Percentiles rank a stretch among this genome's conserved stretches.
phyloP scores from a whole-genome alignment of 2,888 invertebrate species.

The Hoplodrina blanda region DNA sequence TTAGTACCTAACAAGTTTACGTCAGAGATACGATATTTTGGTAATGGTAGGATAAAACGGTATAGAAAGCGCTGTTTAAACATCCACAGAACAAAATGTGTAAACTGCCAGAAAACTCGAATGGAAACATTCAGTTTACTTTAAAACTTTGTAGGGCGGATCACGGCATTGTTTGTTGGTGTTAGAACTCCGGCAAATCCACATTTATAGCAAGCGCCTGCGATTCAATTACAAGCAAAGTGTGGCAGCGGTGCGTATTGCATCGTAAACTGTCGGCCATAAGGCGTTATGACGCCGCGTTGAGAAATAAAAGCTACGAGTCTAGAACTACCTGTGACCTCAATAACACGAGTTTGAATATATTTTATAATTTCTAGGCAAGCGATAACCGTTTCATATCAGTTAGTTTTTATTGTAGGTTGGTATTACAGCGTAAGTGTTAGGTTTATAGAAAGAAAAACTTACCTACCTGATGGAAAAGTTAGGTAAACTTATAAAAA shows the following conservation, averaged over 20 bases:
- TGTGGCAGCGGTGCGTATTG: constrained; percentile 84
- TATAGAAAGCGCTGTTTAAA: constrained; percentile 6
- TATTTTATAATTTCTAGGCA: constrained; percentile 56
- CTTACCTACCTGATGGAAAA: neutral
- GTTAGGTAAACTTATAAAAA: neutral
- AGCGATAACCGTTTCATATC: constrained; percentile 45
- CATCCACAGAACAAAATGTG: constrained; percentile 26
- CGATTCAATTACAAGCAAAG: constrained; percentile 88
- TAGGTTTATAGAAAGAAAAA: constrained; percentile 12
- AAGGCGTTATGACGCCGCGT: constrained; percentile 82
- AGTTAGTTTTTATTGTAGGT: constrained; percentile 40
- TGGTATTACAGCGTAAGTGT: neutral
- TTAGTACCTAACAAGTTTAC: constrained; percentile 26
- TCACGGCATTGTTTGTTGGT: constrained; percentile 72
- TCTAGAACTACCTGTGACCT: constrained; percentile 75
- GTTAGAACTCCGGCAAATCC: constrained; percentile 74
- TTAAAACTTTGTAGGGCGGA: constrained; percentile 64
- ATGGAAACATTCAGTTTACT: constrained; percentile 58
- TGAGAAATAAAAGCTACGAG: constrained; percentile 73
- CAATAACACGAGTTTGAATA: constrained; percentile 70
- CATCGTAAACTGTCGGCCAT: constrained; percentile 85
- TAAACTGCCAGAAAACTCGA: constrained; percentile 43
- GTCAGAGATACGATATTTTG: constrained; percentile 15
- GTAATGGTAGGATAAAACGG: constrained; percentile 7
- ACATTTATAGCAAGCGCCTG: constrained; percentile 84